Evolutionary conservation across 2,797 vertebrate species (phyloP).

Genomic region (Fringilla coelebs): DNA sequence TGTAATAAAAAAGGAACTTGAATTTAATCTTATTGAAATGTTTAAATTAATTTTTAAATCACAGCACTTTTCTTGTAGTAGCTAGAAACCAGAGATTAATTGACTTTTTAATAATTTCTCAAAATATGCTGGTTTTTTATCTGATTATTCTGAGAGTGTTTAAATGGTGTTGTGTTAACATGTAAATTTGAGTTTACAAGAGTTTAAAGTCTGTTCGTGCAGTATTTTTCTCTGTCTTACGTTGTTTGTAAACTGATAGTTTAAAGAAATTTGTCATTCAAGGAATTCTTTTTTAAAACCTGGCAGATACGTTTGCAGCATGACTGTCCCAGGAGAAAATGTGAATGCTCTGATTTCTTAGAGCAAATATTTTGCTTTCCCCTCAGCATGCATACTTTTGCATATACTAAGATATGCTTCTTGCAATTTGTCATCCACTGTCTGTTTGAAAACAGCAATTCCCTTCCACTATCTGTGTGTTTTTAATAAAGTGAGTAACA

Average conservation of each 20-base stretch:
- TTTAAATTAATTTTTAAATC: neutral
- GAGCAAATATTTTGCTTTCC: constrained; percentile 55
- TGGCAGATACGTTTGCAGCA: constrained; percentile 55
- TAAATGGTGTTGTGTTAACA: constrained; percentile 5
- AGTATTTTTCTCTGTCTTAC: neutral
- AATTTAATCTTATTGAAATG: neutral
- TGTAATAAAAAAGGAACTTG: neutral
- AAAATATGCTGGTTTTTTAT: neutral
- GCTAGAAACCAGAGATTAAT: neutral
- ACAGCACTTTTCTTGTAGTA: neutral
- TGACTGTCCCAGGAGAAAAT: constrained; percentile 44
- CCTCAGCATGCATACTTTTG: constrained; percentile 77
- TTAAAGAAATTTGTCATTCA: constrained; percentile 28
- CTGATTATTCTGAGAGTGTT: neutral
- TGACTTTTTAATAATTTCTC: constrained; percentile 22
- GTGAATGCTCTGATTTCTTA: constrained; percentile 64
- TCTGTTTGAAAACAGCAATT: constrained; percentile 68
- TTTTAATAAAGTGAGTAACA: constrained; percentile 70
- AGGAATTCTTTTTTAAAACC: constrained; percentile 57
- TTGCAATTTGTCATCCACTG: constrained; percentile 66
- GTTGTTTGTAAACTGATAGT: constrained; percentile 37
- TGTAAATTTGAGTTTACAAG: neutral
- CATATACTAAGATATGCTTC: constrained; percentile 74
- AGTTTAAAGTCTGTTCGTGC: neutral
- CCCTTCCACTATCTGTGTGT: constrained; percentile 32